Conservation (phyloP, 1,140 invertebrate genomes). For the Rhyzopertha dominica region DNA sequence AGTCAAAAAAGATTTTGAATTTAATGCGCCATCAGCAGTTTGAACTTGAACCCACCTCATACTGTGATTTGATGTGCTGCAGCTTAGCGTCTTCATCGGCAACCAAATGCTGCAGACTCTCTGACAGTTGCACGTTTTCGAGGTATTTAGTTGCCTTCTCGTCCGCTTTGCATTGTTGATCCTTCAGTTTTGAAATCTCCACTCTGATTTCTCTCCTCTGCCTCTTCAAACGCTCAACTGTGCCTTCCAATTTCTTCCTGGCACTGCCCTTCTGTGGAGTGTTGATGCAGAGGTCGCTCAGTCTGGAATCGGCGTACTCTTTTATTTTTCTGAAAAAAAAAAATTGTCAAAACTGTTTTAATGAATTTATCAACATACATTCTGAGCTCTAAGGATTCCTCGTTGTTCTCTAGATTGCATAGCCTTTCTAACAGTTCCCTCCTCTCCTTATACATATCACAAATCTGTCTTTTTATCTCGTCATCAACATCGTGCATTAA, state of each 20-base stretch:
- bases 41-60: too few species aligned
- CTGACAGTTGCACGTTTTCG: slow-evolving; percentile 13
- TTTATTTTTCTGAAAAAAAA: slow-evolving; percentile 45
- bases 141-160: slow-evolving; percentile 10
- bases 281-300: slow-evolving; percentile 40
- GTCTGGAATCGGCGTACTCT: slow-evolving; percentile 45
- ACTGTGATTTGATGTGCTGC: too few species aligned
- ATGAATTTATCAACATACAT: slow-evolving; percentile 10
- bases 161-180: slow-evolving; percentile 20
- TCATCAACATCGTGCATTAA: slow-evolving; percentile 17
- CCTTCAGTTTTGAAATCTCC: slow-evolving; percentile 42
- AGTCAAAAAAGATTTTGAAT: too few species aligned
- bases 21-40: too few species aligned
- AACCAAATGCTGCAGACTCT: slow-evolving; percentile 16
- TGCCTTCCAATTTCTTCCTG: slow-evolving; percentile 46
- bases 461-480: slow-evolving; percentile 17
- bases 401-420: slow-evolving; percentile 16
- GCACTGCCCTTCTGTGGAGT: slow-evolving; percentile 44
- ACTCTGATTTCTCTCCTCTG: slow-evolving; percentile 43
- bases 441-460: slow-evolving; percentile 17
- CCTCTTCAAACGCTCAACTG: slow-evolving; percentile 45
- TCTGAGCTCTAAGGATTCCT: slow-evolving; percentile 16
- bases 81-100: slow-evolving; percentile 14
- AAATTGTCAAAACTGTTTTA: slow-evolving; percentile 16
- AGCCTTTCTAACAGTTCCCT: slow-evolving; percentile 22